These are phyloP conservation scores for Carcharodon carcharias DNA, from an alignment of 2,797 vertebrate species.

Conservation along the genomic window DNA sequence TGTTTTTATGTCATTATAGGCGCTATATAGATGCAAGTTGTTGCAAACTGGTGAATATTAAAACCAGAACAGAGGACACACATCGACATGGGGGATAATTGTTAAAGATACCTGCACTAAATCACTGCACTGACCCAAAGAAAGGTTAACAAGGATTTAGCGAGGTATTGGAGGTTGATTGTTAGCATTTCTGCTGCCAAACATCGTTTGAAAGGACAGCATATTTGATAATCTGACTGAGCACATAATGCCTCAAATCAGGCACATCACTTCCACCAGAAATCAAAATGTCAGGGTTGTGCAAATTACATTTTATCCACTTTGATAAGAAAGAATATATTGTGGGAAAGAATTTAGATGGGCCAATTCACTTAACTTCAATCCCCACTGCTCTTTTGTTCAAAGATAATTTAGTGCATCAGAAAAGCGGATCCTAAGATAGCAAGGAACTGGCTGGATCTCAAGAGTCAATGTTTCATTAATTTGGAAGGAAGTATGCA, in stretches of 20 bases:
- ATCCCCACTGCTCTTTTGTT: not conserved
- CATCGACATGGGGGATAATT: not conserved
- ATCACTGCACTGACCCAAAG: not conserved
- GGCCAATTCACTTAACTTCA: not conserved
- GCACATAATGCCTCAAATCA: not conserved
- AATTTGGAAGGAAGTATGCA: constrained; percentile 3
- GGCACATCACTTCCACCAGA: not conserved
- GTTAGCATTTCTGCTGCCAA: not conserved
- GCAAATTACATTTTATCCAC: not conserved
- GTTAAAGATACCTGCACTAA: not conserved
- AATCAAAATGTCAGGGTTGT: not conserved
- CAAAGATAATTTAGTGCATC: not conserved
- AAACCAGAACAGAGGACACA: not conserved
- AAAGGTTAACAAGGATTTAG: not conserved
- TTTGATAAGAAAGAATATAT: not conserved
- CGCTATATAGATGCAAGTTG: not conserved
- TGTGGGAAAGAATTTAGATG: not conserved
- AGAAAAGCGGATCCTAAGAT: not conserved
- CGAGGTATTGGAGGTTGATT: not conserved
- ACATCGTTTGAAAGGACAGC: not conserved
- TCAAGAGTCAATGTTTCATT: not conserved
- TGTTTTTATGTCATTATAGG: not conserved
- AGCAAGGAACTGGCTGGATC: not conserved
- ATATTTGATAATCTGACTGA: too few species aligned
- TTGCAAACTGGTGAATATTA: not conserved